Evolutionary conservation across 2,888 invertebrate genomes (phyloP).

Genomic region (Ennomos erosarius): DNA sequence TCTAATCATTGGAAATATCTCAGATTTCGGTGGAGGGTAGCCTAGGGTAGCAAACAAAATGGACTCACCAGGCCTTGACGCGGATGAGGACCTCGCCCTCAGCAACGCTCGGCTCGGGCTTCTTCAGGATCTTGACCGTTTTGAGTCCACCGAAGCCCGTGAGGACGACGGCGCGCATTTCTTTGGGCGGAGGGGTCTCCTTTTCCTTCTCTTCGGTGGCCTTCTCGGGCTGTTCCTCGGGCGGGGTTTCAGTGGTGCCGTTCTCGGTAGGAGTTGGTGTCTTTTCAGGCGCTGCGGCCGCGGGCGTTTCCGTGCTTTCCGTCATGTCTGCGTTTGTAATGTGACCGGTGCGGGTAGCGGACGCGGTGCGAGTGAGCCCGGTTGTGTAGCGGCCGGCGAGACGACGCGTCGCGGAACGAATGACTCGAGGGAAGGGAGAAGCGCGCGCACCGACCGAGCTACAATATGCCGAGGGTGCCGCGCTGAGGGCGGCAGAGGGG

Average conservation of each 20-base stretch:
- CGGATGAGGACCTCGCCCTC: constrained; percentile 93
- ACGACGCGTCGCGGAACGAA: constrained; percentile 82
- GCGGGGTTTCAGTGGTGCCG: constrained; percentile 77
- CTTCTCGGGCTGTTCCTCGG: constrained; percentile 82
- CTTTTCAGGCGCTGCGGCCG: constrained; percentile 83
- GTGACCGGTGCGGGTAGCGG: constrained; percentile 65
- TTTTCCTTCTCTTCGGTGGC: constrained; percentile 84
- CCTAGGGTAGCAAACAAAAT: constrained; percentile 36
- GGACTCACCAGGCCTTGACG: constrained; percentile 94
- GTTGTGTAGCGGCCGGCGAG: constrained; percentile 71
- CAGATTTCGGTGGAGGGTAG: constrained; percentile 29
- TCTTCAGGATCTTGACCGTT: constrained; percentile 92
- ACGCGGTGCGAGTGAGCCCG: constrained; percentile 74
- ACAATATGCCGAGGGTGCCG: constrained; percentile 48
- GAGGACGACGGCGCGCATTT: constrained; percentile 94
- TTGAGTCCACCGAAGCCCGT: constrained; percentile 95
- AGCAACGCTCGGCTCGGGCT: constrained; percentile 89
- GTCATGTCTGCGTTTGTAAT: constrained; percentile 70
- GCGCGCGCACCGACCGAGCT: constrained; percentile 67
- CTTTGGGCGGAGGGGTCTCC: constrained; percentile 87
- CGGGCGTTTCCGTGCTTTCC: constrained; percentile 81
- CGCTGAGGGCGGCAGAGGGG: constrained; percentile 46
- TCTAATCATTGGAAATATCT: constrained; percentile 3
- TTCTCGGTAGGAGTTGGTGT: constrained; percentile 85
- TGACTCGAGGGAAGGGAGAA: constrained; percentile 76